These are phyloP conservation scores for Ochotona curzoniae DNA, from an alignment of 2,113 vertebrate species.

Conservation along the genomic window DNA sequence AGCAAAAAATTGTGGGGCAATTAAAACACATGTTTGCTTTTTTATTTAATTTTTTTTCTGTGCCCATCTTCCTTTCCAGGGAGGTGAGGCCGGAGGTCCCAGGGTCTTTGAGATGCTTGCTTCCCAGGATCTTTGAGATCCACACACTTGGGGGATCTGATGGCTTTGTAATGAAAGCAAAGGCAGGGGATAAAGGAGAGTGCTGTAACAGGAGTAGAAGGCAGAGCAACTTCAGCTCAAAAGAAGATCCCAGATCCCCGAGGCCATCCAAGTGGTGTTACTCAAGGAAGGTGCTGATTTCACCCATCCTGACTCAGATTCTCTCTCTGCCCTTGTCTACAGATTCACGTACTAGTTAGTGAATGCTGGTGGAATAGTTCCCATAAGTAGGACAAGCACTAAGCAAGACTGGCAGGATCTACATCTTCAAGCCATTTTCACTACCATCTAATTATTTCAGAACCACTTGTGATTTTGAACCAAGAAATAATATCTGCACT, in stretches of 20 bases:
- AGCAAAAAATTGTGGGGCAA: neutral
- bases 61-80: neutral
- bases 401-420: neutral
- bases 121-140: conserved; percentile 13
- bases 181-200: neutral
- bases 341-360: neutral
- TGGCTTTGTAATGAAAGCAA: neutral
- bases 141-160: neutral
- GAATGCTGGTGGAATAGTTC: conserved; percentile 33
- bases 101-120: neutral
- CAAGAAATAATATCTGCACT: neutral
- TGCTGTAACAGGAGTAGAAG: neutral
- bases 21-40: neutral
- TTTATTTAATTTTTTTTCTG: neutral
- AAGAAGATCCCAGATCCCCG: neutral
- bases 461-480: neutral
- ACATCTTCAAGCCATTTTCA: neutral
- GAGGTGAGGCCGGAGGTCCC: neutral
- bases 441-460: neutral
- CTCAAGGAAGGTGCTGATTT: neutral
- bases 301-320: neutral
- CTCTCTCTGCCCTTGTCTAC: neutral
- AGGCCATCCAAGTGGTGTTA: neutral
- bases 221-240: neutral
- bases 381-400: neutral